Evolutionary conservation across 2,113 vertebrate genomes (phyloP).

Genomic region (Nothocercus nigrocapillus): DNA sequence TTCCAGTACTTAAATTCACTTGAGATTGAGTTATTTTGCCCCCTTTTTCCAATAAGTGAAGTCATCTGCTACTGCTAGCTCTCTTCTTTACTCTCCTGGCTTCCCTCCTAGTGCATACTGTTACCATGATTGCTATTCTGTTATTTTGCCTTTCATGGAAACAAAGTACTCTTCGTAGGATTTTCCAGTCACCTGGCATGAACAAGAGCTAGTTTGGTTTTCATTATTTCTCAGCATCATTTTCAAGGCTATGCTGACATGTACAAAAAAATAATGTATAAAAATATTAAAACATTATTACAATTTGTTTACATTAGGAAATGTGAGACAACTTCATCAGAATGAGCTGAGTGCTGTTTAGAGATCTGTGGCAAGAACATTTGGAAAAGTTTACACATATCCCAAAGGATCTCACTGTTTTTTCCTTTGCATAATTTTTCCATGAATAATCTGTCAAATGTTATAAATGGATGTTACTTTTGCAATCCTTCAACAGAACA

Average conservation of each 20-base stretch:
- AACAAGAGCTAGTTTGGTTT: constrained; percentile 62
- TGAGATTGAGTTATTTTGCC: constrained; percentile 43
- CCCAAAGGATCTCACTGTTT: constrained; percentile 80
- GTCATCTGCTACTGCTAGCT: constrained; percentile 69
- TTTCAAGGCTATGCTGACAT: constrained; percentile 64
- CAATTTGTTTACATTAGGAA: constrained; percentile 45
- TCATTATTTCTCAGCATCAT: constrained; percentile 65
- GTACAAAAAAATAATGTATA: constrained; percentile 35
- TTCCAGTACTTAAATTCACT: constrained; percentile 35
- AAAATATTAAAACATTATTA: constrained; percentile 63
- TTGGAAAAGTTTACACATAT: constrained; percentile 83
- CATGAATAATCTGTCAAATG: constrained; percentile 82
- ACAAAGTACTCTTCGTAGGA: constrained; percentile 62
- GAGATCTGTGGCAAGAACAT: constrained; percentile 72
- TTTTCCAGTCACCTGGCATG: constrained; percentile 69
- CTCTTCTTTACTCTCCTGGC: constrained; percentile 47
- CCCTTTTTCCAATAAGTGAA: constrained; percentile 46
- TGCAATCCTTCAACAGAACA: constrained; percentile 78
- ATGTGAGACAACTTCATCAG: constrained; percentile 51
- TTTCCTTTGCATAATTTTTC: constrained; percentile 85
- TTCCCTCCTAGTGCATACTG: constrained; percentile 62
- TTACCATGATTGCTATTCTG: constrained; percentile 64
- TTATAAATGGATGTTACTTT: constrained; percentile 79
- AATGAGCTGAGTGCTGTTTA: constrained; percentile 15
- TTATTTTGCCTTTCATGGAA: constrained; percentile 67